A percentile compares a stretch with the other conserved stretches of the same genome.
Conservation (phyloP, 2,888 invertebrate genomes). For the Gnatocerus cornutus region DNA sequence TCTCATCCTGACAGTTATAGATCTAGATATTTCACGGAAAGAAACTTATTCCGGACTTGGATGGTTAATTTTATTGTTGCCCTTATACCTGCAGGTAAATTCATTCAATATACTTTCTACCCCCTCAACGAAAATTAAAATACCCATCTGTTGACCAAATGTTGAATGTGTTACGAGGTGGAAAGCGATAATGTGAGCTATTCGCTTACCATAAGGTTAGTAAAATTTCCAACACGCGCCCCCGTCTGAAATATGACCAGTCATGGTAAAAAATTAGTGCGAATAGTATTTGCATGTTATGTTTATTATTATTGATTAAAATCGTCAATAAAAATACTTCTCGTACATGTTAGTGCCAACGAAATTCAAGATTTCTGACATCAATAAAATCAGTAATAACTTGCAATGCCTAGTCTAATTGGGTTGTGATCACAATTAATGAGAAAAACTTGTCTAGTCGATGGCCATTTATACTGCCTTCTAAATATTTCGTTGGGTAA, state of each 20-base stretch:
- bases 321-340: background rate
- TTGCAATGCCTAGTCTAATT: background rate
- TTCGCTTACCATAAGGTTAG: conserved; percentile 24
- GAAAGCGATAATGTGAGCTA: conserved; percentile 32
- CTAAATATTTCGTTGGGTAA: no score
- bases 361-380: background rate
- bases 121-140: conserved; percentile 9
- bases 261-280: conserved; percentile 3
- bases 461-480: no score
- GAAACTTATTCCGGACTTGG: background rate
- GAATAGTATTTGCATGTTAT: conserved; percentile 9
- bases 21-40: background rate
- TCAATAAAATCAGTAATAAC: background rate
- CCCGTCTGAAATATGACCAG: conserved; percentile 10
- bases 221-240: conserved; percentile 15
- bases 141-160: conserved; percentile 34
- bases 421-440: no score
- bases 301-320: background rate
- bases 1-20: conserved; percentile 1
- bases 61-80: background rate
- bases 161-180: conserved; percentile 26
- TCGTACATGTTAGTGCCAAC: background rate
- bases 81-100: no score
- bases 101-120: no score
- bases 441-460: no score